These are phyloP conservation scores for Rousettus madagascariensis DNA, from an alignment of 2,797 vertebrate species.

Conservation along the genomic window DNA sequence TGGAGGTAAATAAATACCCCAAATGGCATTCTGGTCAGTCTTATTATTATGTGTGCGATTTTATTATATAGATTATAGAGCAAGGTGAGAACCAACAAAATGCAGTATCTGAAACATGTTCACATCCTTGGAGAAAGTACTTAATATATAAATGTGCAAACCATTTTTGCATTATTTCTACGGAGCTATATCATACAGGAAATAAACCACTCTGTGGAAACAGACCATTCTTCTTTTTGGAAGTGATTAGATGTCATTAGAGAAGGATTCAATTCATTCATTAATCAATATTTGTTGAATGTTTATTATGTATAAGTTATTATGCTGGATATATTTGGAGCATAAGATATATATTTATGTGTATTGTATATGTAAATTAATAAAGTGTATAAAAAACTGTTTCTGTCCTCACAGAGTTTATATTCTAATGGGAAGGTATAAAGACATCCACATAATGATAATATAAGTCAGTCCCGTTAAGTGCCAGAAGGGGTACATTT, in stretches of 20 bases:
- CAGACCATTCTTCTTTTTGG: not conserved
- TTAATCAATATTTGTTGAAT: conserved; percentile 13
- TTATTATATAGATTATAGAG: not conserved
- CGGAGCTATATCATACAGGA: not conserved
- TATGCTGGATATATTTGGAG: not conserved
- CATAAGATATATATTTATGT: not conserved
- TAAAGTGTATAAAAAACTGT: not conserved
- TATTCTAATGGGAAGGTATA: not conserved
- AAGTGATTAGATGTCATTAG: not conserved
- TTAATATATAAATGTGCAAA: conserved; percentile 5
- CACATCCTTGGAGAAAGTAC: not conserved
- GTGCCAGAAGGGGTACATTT: not conserved
- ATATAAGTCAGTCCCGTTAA: not conserved
- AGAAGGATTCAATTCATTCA: not conserved
- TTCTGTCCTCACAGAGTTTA: not conserved
- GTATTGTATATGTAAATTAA: no score
- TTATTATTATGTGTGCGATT: not conserved
- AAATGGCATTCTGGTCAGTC: not conserved
- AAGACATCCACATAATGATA: not conserved
- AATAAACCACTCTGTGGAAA: not conserved
- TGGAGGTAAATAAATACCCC: not conserved
- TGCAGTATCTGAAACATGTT: not conserved
- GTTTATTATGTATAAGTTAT: not conserved
- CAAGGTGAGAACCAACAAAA: not conserved
- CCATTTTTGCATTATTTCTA: not conserved